These are phyloP conservation scores for Phrynosoma blainvillii DNA, from an alignment of 2,113 vertebrate species.

Conservation along the genomic window DNA sequence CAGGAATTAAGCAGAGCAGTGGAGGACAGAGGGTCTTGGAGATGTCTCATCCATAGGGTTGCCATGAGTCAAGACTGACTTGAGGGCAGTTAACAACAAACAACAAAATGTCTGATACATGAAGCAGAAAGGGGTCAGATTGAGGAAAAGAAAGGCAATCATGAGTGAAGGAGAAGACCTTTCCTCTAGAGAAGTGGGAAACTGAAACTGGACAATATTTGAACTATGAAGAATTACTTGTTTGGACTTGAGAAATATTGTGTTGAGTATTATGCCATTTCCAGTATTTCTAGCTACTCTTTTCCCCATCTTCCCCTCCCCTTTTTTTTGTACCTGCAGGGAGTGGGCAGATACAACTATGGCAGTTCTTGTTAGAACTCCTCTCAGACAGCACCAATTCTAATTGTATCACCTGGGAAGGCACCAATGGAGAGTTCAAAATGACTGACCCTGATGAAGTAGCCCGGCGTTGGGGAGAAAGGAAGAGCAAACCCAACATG, in stretches of 20 bases:
- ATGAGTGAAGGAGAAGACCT: conserved; percentile 38
- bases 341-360: conserved; percentile 90
- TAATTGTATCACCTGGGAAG: conserved; percentile 91
- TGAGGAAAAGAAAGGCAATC: conserved; percentile 30
- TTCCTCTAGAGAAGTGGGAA: conserved; percentile 53
- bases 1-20: too few relatives aligned
- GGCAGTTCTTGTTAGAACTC: conserved; percentile 91
- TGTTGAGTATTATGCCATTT: conserved; percentile 75
- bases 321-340: conserved; percentile 63
- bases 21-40: too few relatives aligned
- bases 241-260: conserved; percentile 57
- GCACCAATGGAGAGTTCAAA: conserved; percentile 91
- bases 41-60: too few relatives aligned
- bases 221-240: conserved; percentile 66
- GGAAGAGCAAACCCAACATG: conserved; percentile 92
- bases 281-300: conserved; percentile 65
- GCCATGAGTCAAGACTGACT: too few relatives aligned
- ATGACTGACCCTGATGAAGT: conserved; percentile 91
- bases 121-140: conserved; percentile 36
- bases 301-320: conserved; percentile 31
- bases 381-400: conserved; percentile 88
- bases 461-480: conserved; percentile 87
- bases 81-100: too few relatives aligned
- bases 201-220: conserved; percentile 51
- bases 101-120: conserved; percentile 31